A percentile compares a stretch with the other conserved stretches of the same genome.
phyloP scores from a whole-genome alignment of 2,888 invertebrate species.

The Caenorhabditis angaria region DNA sequence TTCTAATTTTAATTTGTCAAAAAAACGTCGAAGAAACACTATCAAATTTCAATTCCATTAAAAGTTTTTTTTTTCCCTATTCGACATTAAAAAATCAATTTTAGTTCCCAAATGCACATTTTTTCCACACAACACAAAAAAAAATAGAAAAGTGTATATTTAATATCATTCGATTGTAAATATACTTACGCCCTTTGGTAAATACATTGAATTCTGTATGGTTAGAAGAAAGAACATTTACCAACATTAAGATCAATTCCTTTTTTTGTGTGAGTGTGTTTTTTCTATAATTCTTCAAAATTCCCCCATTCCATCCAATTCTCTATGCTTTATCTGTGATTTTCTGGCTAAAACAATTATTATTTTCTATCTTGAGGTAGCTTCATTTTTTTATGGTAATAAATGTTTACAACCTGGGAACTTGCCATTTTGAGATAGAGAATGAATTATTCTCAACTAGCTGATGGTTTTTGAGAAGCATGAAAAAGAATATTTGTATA shows the following conservation, averaged over 20 bases:
- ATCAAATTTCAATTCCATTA: background rate
- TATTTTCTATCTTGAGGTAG: too few species aligned
- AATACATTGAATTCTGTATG: background rate
- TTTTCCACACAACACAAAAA: background rate
- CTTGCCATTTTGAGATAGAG: too few species aligned
- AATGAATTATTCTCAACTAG: too few species aligned
- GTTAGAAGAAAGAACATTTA: conserved; percentile 4
- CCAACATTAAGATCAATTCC: background rate
- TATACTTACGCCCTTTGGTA: conserved; percentile 2
- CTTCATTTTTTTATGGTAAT: too few species aligned
- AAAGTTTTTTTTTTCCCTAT: background rate
- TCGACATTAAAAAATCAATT: background rate
- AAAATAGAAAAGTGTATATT: conserved; percentile 4
- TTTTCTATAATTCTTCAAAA: background rate
- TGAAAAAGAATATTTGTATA: too few species aligned
- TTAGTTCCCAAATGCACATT: too few species aligned
- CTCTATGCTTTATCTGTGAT: too few species aligned
- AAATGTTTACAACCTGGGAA: too few species aligned
- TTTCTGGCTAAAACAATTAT: too few species aligned
- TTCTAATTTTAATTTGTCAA: background rate
- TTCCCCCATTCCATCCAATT: too few species aligned
- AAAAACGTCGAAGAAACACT: background rate
- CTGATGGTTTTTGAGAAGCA: too few species aligned
- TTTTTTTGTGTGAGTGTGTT: background rate
- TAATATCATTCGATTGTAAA: background rate